Evolutionary conservation across 1,140 invertebrate genomes (phyloP).

Genomic region (Brachionus asplanchnoidis): DNA sequence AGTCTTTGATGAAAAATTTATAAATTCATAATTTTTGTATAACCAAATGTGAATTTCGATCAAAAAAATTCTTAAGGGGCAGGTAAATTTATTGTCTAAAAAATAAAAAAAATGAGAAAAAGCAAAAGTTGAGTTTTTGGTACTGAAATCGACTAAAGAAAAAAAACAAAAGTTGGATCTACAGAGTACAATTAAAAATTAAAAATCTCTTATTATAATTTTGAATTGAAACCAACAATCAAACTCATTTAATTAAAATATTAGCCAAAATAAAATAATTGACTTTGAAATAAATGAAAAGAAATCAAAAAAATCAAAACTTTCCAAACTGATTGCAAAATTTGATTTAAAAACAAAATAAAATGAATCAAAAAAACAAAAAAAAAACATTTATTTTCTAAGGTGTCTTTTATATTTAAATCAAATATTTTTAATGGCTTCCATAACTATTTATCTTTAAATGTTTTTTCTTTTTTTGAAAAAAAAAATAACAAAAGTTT

Average conservation of each 20-base stretch:
- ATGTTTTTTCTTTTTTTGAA: neutral
- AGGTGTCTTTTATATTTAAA: neutral
- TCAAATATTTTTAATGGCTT: neutral
- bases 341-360: neutral
- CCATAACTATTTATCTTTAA: neutral
- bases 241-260: too few relatives aligned
- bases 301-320: neutral
- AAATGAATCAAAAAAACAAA: neutral
- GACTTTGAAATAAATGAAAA: too few relatives aligned
- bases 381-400: neutral
- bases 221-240: too few relatives aligned
- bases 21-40: neutral
- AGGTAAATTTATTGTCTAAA: neutral
- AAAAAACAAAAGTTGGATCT: too few relatives aligned
- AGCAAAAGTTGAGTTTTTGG: too few relatives aligned
- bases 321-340: neutral
- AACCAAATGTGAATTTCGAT: neutral
- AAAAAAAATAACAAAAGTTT: neutral
- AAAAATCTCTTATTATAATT: too few relatives aligned
- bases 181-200: too few relatives aligned
- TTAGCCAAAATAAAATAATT: too few relatives aligned
- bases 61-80: neutral
- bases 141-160: neutral
- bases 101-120: neutral
- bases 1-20: neutral